Evolutionary conservation across 2,113 vertebrate species (phyloP).

Genomic region (Tursiops truncatus): DNA sequence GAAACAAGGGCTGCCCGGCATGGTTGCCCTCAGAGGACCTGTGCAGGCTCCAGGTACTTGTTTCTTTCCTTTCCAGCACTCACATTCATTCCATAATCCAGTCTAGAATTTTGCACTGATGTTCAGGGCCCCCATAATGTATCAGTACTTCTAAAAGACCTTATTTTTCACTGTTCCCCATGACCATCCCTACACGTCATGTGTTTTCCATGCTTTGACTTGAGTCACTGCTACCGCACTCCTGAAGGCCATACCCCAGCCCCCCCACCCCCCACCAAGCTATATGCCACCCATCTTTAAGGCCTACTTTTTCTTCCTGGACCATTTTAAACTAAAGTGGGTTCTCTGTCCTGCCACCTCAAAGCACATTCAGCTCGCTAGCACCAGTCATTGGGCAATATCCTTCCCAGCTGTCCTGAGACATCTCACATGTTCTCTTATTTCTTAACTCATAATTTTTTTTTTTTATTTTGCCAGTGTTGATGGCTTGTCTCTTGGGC

Average conservation of each 20-base stretch:
- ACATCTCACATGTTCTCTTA: neutral
- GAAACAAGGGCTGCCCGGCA: neutral
- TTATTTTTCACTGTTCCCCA: neutral
- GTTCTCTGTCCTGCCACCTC: neutral
- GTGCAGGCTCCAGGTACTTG: neutral
- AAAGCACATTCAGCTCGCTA: neutral
- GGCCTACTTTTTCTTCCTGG: neutral
- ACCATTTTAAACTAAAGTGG: neutral
- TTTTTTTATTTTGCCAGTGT: neutral
- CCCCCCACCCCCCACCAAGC: fast-evolving
- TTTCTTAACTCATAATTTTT: neutral
- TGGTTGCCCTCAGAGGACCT: neutral
- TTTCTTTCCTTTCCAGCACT: neutral
- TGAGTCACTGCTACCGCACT: neutral
- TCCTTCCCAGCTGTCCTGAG: neutral
- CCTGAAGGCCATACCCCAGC: neutral
- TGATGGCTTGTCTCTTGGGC: neutral
- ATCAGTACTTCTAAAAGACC: neutral
- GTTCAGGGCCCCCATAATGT: neutral
- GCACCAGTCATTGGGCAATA: neutral
- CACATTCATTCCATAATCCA: neutral
- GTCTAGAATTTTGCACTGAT: neutral
- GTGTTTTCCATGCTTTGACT: neutral
- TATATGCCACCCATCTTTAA: neutral
- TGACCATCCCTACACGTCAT: neutral